phyloP scores from a whole-genome alignment of 2,797 vertebrate genomes.

The Eleutherodactylus coqui region DNA sequence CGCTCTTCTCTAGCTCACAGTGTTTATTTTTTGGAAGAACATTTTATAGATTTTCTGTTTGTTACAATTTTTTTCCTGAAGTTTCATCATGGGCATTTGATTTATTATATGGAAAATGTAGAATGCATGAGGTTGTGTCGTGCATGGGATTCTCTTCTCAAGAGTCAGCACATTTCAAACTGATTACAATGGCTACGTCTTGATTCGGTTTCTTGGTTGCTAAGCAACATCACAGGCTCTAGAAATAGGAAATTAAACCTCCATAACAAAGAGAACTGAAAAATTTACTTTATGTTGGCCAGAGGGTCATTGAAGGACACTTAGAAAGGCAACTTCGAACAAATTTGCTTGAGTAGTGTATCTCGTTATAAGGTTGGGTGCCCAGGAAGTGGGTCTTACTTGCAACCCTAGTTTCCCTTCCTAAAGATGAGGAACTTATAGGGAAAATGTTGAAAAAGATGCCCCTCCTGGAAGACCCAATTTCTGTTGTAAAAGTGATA shows the following conservation, averaged over 20 bases:
- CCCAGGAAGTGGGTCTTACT: background rate
- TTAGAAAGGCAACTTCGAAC: background rate
- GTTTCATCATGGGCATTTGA: background rate
- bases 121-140: background rate
- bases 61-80: background rate
- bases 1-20: background rate
- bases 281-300: background rate
- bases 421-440: too few relatives aligned
- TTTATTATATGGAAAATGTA: background rate
- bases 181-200: background rate
- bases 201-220: conserved; percentile 5
- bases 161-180: background rate
- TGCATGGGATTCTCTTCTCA: background rate
- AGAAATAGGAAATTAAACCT: conserved; percentile 8
- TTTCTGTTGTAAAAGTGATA: too few relatives aligned
- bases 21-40: conserved; percentile 8
- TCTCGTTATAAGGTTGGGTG: background rate
- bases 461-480: too few relatives aligned
- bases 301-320: background rate
- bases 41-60: conserved; percentile 43
- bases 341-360: background rate
- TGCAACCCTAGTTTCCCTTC: background rate
- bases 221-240: background rate
- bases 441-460: too few relatives aligned
- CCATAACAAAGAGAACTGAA: background rate